phyloP scores from a whole-genome alignment of 2,797 vertebrate genomes.

The Thaleichthys pacificus region DNA sequence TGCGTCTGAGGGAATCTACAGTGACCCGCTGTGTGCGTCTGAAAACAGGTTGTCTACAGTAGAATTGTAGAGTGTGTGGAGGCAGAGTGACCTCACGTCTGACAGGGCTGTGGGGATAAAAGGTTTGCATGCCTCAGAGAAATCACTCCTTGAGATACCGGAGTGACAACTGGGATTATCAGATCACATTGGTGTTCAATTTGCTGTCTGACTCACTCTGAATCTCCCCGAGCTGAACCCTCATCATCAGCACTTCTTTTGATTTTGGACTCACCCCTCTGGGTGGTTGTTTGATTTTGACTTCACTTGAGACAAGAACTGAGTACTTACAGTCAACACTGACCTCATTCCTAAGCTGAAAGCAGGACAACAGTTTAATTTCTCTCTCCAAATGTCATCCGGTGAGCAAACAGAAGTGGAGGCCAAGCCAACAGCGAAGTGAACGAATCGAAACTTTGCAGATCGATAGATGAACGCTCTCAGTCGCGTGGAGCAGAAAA shows the following conservation, averaged over 20 bases:
- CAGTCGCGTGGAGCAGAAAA: too few species aligned
- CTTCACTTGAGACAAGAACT: not conserved
- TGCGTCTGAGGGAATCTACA: slow-evolving; percentile 8
- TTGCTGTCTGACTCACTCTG: not conserved
- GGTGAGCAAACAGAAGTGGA: slow-evolving; percentile 36
- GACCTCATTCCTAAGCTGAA: slow-evolving; percentile 26
- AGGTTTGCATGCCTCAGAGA: too few species aligned
- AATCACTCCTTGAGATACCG: too few species aligned
- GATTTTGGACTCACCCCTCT: slow-evolving; percentile 23
- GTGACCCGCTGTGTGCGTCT: too few species aligned
- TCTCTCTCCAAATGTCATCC: slow-evolving; percentile 45
- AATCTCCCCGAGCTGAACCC: not conserved
- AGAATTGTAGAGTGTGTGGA: too few species aligned
- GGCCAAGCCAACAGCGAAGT: not conserved
- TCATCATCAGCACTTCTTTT: not conserved
- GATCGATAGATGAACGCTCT: slow-evolving; percentile 24
- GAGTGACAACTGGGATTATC: not conserved
- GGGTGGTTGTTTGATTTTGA: slow-evolving; percentile 12
- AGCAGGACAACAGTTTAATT: slow-evolving; percentile 35
- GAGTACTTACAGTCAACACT: slow-evolving; percentile 11
- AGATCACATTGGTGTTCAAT: not conserved
- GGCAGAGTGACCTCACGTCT: too few species aligned
- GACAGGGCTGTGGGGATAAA: too few species aligned
- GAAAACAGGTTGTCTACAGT: too few species aligned
- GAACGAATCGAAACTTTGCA: not conserved